These are phyloP conservation scores for Pitta sordida DNA, from an alignment of 2,113 vertebrate species.

Conservation along the genomic window DNA sequence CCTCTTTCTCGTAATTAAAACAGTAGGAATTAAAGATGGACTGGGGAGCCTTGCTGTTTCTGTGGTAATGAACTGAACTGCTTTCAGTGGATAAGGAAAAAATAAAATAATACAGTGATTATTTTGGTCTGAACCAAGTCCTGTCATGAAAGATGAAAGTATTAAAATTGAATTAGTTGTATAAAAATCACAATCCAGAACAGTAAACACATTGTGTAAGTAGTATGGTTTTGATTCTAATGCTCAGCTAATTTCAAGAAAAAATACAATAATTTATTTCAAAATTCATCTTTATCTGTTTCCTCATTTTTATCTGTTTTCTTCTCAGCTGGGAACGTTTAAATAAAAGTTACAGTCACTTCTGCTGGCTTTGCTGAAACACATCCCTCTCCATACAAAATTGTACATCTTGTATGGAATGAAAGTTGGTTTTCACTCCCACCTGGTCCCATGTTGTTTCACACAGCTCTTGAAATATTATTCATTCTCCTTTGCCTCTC, in stretches of 20 bases:
- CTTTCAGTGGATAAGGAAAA: slow-evolving; percentile 56
- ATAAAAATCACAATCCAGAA: neutral
- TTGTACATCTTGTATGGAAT: neutral
- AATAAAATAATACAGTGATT: slow-evolving; percentile 63
- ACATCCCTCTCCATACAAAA: neutral
- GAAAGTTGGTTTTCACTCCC: neutral
- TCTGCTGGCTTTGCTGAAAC: neutral
- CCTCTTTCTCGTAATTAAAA: slow-evolving; percentile 66
- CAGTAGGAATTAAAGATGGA: slow-evolving; percentile 62
- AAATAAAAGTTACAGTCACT: neutral
- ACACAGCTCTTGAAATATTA: neutral
- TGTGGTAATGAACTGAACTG: slow-evolving; percentile 61
- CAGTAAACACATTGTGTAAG: slow-evolving; percentile 5
- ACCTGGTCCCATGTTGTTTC: neutral
- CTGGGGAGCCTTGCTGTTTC: slow-evolving; percentile 55
- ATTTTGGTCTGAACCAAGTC: slow-evolving; percentile 60
- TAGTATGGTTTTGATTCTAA: slow-evolving; percentile 17
- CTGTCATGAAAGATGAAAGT: slow-evolving; percentile 56
- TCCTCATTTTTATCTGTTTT: neutral
- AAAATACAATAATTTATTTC: neutral
- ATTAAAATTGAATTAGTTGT: slow-evolving; percentile 43
- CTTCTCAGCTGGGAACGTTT: neutral
- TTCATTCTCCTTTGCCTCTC: neutral
- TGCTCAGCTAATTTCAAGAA: slow-evolving; percentile 10
- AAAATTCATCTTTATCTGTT: neutral